These are phyloP conservation scores for Hippocampus mohnikei DNA, from an alignment of 2,113 vertebrate genomes.

Conservation along the genomic window DNA sequence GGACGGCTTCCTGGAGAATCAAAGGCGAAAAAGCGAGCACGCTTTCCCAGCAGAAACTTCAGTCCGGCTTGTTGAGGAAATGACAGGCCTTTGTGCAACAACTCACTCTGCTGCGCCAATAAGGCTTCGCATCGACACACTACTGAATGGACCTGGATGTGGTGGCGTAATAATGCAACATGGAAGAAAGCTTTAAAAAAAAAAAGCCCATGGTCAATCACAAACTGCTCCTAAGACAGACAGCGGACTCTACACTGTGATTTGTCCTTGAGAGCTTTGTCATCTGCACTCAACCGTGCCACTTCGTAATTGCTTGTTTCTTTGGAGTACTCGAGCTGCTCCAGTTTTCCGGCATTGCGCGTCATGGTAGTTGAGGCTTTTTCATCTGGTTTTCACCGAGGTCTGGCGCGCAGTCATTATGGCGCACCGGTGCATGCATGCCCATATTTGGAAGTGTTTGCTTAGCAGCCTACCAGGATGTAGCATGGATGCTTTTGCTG, in stretches of 20 bases:
- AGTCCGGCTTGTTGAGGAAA: conserved; percentile 45
- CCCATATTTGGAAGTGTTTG: too few species aligned
- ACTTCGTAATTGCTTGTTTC: background rate
- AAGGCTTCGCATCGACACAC: conserved; percentile 14
- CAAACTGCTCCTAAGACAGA: background rate
- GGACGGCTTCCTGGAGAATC: conserved; percentile 53
- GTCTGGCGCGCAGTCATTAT: too few species aligned
- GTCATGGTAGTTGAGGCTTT: too few species aligned
- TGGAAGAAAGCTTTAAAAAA: background rate
- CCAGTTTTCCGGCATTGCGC: background rate
- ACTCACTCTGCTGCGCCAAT: conserved; percentile 21
- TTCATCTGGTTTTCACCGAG: too few species aligned
- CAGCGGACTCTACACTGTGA: background rate
- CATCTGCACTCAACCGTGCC: background rate
- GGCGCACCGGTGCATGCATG: too few species aligned
- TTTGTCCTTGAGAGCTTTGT: background rate
- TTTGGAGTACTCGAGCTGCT: background rate
- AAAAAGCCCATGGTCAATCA: background rate
- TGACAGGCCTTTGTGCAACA: conserved; percentile 47
- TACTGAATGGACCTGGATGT: background rate
- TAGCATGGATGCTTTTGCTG: too few species aligned
- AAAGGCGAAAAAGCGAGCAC: conserved; percentile 38
- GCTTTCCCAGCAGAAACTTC: conserved; percentile 40
- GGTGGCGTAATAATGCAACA: background rate
- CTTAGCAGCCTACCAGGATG: too few species aligned